These are phyloP conservation scores for Copidosoma aretas DNA, from an alignment of 2,888 invertebrate genomes.

Conservation along the genomic window DNA sequence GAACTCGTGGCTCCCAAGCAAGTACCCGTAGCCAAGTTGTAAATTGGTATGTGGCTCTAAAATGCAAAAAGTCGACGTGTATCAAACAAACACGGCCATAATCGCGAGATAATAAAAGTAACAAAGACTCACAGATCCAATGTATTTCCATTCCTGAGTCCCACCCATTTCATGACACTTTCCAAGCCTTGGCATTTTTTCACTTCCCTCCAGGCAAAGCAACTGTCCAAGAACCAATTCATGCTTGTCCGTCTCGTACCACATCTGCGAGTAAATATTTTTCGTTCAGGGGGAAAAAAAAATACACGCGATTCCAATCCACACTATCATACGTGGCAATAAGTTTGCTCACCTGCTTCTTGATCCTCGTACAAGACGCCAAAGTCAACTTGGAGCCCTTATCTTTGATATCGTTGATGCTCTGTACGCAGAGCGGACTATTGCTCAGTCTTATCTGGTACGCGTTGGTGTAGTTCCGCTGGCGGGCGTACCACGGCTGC, in stretches of 20 bases:
- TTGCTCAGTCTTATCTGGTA: constrained; percentile 77
- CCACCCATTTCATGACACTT: constrained; percentile 94
- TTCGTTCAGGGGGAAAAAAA: not conserved
- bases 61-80: constrained; percentile 48
- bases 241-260: constrained; percentile 83
- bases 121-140: constrained; percentile 68
- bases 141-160: constrained; percentile 91
- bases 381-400: constrained; percentile 76
- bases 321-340: too few species aligned
- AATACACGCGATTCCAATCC: too few species aligned
- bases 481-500: constrained; percentile 85
- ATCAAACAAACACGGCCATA: constrained; percentile 9
- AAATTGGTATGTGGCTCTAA: constrained; percentile 77
- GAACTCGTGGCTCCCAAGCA: constrained; percentile 72
- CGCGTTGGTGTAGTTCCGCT: constrained; percentile 75
- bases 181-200: constrained; percentile 73
- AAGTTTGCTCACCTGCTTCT: constrained; percentile 70
- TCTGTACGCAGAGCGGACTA: constrained; percentile 79
- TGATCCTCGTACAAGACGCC: constrained; percentile 72
- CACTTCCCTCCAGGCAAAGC: constrained; percentile 81
- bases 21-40: constrained; percentile 86
- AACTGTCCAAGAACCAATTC: constrained; percentile 85
- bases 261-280: constrained; percentile 65
- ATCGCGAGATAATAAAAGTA: constrained; percentile 11
- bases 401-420: constrained; percentile 76